Conservation (phyloP, 1,140 invertebrate genomes). For the Bombus consobrinus region DNA sequence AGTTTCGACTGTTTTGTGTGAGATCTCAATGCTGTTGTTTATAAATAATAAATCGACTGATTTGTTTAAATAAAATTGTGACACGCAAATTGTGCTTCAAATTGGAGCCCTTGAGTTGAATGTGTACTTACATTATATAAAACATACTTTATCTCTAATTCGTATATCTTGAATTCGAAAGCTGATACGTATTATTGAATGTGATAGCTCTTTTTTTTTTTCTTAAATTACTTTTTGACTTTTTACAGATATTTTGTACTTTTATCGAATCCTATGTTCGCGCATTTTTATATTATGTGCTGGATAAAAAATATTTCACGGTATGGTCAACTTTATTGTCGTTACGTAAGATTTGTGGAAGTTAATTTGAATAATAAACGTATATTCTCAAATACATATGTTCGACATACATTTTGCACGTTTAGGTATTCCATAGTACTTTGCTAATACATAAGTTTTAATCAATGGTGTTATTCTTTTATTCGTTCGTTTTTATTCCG, state of each 20-base stretch:
- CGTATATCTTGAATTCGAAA: background rate
- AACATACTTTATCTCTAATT: background rate
- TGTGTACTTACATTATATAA: background rate
- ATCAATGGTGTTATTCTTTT: background rate
- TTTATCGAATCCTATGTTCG: background rate
- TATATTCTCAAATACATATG: background rate
- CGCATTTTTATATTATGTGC: background rate
- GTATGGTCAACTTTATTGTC: background rate
- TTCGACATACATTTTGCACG: background rate
- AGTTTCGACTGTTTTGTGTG: background rate
- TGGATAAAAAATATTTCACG: background rate
- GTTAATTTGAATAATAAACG: background rate
- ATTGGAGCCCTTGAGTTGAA: background rate
- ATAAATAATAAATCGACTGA: background rate
- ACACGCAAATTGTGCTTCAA: background rate
- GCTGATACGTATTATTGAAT: background rate
- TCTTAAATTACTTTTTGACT: background rate
- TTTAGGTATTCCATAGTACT: background rate
- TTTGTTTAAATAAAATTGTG: background rate
- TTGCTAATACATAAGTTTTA: background rate
- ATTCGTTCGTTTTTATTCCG: background rate
- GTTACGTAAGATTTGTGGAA: slow-evolving; percentile 41
- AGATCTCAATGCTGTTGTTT: background rate
- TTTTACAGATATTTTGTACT: too few species aligned
- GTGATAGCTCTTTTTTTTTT: too few species aligned